Conservation (phyloP, 2,888 invertebrate species). For the Cheilosia grossa region DNA sequence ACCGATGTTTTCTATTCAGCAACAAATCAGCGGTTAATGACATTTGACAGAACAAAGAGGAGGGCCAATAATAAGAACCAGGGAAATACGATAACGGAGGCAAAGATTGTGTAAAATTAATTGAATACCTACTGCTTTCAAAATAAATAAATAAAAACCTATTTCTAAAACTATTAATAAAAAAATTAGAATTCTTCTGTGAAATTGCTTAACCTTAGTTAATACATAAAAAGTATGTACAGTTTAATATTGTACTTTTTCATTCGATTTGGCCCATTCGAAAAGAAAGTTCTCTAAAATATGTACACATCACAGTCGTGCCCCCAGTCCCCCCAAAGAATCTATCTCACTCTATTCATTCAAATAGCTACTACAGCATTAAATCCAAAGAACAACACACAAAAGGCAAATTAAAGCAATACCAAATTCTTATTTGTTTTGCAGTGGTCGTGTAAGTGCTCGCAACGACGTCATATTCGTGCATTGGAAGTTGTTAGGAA, state of each 20-base stretch:
- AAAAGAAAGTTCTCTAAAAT: constrained; percentile 12
- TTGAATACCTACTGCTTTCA: not conserved
- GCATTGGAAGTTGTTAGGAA: constrained; percentile 28
- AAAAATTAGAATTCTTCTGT: not conserved
- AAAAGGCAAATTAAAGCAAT: constrained; percentile 13
- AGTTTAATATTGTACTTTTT: not conserved
- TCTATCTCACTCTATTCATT: not conserved
- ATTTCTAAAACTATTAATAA: not conserved
- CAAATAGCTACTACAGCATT: constrained; percentile 14
- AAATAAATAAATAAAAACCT: constrained; percentile 34
- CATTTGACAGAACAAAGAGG: constrained; percentile 67
- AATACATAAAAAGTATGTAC: not conserved
- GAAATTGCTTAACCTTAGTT: not conserved
- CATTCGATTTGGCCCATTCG: not conserved
- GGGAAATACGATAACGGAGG: not conserved
- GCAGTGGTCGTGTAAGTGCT: constrained; percentile 47
- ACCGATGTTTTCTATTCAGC: constrained; percentile 33
- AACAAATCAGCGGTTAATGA: constrained; percentile 39
- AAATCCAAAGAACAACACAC: constrained; percentile 10
- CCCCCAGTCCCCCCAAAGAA: constrained; percentile 2
- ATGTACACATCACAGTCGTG: not conserved
- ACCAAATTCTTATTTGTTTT: constrained; percentile 49
- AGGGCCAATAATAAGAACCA: constrained; percentile 15
- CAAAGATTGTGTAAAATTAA: constrained; percentile 27
- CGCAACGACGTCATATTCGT: constrained; percentile 11